Percentiles rank a stretch among this genome's conserved stretches.
Conservation (phyloP, 2,888 invertebrate genomes). For the Limenitis camilla region DNA sequence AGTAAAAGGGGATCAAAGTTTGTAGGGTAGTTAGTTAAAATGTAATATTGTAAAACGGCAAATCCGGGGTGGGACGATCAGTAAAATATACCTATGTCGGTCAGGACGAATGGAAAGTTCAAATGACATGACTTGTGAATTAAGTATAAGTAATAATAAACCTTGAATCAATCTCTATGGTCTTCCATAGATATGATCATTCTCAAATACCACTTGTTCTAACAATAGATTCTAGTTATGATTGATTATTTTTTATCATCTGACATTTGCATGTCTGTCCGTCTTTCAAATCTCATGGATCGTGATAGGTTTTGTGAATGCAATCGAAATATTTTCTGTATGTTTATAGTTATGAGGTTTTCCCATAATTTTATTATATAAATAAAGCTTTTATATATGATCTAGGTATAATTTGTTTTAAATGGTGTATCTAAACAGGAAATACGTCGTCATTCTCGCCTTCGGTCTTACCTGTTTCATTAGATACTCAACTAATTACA, state of each 20-base stretch:
- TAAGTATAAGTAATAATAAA: not conserved
- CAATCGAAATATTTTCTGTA: conserved; percentile 1
- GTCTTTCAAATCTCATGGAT: not conserved
- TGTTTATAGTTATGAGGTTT: not conserved
- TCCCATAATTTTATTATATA: too few relatives aligned
- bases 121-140: too few relatives aligned
- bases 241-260: conserved; percentile 11
- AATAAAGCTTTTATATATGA: not conserved
- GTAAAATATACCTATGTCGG: too few relatives aligned
- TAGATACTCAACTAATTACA: conserved; percentile 10
- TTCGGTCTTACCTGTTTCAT: conserved; percentile 16
- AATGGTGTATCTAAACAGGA: conserved; percentile 12
- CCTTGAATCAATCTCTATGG: not conserved
- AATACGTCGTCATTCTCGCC: conserved; percentile 5
- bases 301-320: conserved; percentile 5
- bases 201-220: conserved; percentile 3
- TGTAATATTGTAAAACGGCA: too few relatives aligned
- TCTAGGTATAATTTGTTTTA: conserved; percentile 2
- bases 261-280: conserved; percentile 11
- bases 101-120: too few relatives aligned
- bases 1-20: too few relatives aligned
- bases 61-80: too few relatives aligned
- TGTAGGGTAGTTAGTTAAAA: too few relatives aligned
- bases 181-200: not conserved
- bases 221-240: conserved; percentile 2